These are phyloP conservation scores for Maniola hyperantus DNA, from an alignment of 2,888 invertebrate species.

Conservation along the genomic window DNA sequence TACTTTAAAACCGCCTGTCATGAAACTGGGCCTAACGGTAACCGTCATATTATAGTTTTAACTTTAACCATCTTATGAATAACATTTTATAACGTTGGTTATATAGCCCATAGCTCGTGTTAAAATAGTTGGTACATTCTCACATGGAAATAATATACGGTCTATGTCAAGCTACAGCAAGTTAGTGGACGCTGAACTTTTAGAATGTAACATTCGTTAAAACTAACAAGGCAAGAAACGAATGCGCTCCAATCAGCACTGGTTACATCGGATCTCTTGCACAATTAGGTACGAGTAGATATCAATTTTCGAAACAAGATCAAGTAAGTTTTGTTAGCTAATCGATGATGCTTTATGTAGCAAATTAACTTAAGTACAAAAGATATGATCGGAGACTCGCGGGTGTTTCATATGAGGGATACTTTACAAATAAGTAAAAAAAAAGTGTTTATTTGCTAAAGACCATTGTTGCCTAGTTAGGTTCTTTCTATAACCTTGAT, in stretches of 20 bases:
- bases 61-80: too few relatives aligned
- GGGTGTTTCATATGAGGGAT: neutral
- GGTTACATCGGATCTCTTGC: slow-evolving; percentile 17
- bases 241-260: slow-evolving; percentile 38
- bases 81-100: too few relatives aligned
- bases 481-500: too few relatives aligned
- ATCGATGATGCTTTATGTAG: slow-evolving; percentile 7
- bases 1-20: too few relatives aligned
- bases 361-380: neutral
- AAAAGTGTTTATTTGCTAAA: too few relatives aligned
- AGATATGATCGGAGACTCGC: neutral
- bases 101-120: too few relatives aligned
- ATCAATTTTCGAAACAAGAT: slow-evolving; percentile 27
- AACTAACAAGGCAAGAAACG: slow-evolving; percentile 51
- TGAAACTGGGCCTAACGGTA: too few relatives aligned
- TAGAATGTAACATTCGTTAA: slow-evolving; percentile 49
- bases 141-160: neutral
- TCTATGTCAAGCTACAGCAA: neutral
- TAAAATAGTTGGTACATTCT: too few relatives aligned
- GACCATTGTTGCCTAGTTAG: too few relatives aligned
- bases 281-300: slow-evolving; percentile 3
- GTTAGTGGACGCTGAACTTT: slow-evolving; percentile 21
- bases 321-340: slow-evolving; percentile 8
- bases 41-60: too few relatives aligned
- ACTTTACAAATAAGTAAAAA: neutral